These are phyloP conservation scores for Cheumatopsyche charites DNA, from an alignment of 1,140 invertebrate genomes.

Conservation along the genomic window DNA sequence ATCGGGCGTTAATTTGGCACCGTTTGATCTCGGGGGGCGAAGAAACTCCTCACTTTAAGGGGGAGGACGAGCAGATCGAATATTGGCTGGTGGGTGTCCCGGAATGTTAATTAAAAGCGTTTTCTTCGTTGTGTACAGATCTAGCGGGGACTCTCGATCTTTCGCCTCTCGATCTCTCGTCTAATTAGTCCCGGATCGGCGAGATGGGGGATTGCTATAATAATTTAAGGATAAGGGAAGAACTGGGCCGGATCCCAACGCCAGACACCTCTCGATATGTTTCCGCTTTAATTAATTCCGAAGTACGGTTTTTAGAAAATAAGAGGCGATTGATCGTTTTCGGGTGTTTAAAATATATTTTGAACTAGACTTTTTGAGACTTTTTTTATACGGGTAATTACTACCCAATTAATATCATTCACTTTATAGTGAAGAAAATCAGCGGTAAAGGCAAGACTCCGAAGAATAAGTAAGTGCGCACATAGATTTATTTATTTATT, in stretches of 20 bases:
- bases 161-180: constrained; percentile 51
- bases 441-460: no score
- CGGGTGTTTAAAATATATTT: no score
- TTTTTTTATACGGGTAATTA: no score
- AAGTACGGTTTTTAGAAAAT: no score
- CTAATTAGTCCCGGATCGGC: constrained; percentile 52
- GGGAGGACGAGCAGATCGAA: no score
- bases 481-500: no score
- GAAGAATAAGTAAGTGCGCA: no score
- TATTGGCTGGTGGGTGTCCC: constrained; percentile 46
- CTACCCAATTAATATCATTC: no score
- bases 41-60: no score
- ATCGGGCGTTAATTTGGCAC: constrained; percentile 33
- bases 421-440: no score
- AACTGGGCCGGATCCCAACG: constrained; percentile 2
- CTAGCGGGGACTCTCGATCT: background rate
- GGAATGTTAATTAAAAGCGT: constrained; percentile 60
- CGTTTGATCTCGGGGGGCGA: constrained; percentile 10
- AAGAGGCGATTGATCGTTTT: no score
- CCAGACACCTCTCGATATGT: constrained; percentile 2
- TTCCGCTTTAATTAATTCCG: background rate
- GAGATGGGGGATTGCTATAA: constrained; percentile 35
- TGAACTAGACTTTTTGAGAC: no score
- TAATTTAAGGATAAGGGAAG: constrained; percentile 34
- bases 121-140: constrained; percentile 44